Conservation (phyloP, 1,140 invertebrate genomes). For the Steinernema feltiae region DNA sequence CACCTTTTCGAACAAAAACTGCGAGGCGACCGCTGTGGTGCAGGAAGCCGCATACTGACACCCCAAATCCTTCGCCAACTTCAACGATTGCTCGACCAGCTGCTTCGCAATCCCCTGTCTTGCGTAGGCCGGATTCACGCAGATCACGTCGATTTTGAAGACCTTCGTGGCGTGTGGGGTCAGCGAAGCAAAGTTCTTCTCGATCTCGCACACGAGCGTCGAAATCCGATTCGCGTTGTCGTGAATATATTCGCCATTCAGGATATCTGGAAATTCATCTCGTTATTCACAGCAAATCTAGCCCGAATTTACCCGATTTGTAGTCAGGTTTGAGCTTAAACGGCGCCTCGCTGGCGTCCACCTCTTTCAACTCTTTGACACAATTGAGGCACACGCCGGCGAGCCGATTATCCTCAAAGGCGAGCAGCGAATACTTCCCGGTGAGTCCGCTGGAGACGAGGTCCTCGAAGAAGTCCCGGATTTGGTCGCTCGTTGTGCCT, state of each 20-base stretch:
- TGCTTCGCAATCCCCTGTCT: not conserved
- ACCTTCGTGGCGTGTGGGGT: not conserved
- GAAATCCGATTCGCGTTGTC: not conserved
- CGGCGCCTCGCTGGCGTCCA: not conserved
- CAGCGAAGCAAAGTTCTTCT: not conserved
- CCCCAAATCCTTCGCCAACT: not conserved
- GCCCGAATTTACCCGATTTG: not conserved
- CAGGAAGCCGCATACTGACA: not conserved
- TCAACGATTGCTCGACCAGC: not conserved
- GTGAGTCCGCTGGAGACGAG: not conserved
- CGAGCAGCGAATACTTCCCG: not conserved
- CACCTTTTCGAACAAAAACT: not conserved
- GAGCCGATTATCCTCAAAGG: not conserved
- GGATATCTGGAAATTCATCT: not conserved
- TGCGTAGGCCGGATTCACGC: not conserved
- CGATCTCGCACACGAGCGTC: not conserved
- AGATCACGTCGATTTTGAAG: slow-evolving; percentile 12
- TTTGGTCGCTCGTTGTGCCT: not conserved
- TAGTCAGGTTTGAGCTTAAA: not conserved
- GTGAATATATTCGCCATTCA: not conserved
- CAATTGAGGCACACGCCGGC: slow-evolving; percentile 7
- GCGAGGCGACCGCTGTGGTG: not conserved
- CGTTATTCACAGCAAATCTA: not conserved
- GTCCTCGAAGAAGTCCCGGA: slow-evolving; percentile 7
- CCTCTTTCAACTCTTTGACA: not conserved